phyloP scores from a whole-genome alignment of 1,140 invertebrate species.

The Drosophila watanabei region DNA sequence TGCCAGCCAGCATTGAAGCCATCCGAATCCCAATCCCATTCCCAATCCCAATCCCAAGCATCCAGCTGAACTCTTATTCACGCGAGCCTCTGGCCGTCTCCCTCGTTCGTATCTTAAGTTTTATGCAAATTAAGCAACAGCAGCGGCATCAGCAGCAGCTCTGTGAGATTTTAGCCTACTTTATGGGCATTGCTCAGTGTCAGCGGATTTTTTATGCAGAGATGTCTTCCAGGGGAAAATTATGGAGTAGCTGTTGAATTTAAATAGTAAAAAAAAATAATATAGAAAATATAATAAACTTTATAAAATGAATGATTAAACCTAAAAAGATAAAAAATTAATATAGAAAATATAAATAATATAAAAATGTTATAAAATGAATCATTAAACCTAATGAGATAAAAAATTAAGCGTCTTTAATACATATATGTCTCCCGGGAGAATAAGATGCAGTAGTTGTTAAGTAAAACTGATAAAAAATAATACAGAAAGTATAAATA shows the following conservation, averaged over 20 bases:
- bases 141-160: constrained; percentile 41
- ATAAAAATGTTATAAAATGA: neutral
- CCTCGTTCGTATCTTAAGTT: constrained; percentile 64
- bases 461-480: no score
- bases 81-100: constrained; percentile 48
- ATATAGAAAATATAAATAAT: neutral
- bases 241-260: neutral
- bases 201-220: constrained; percentile 42
- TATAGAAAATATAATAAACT: neutral
- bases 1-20: constrained; percentile 44
- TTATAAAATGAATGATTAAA: neutral
- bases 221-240: neutral
- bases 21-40: constrained; percentile 13
- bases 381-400: neutral
- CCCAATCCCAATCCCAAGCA: constrained; percentile 8
- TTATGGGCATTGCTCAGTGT: constrained; percentile 73
- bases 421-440: no score
- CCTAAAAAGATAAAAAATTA: no score
- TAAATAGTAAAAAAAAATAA: neutral
- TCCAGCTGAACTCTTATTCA: constrained; percentile 65
- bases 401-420: no score
- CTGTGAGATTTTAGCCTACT: constrained; percentile 71
- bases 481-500: no score
- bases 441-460: no score
- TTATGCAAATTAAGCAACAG: constrained; percentile 78